Conservation (phyloP, 2,888 invertebrate genomes). For the Harpalus rubripes region DNA sequence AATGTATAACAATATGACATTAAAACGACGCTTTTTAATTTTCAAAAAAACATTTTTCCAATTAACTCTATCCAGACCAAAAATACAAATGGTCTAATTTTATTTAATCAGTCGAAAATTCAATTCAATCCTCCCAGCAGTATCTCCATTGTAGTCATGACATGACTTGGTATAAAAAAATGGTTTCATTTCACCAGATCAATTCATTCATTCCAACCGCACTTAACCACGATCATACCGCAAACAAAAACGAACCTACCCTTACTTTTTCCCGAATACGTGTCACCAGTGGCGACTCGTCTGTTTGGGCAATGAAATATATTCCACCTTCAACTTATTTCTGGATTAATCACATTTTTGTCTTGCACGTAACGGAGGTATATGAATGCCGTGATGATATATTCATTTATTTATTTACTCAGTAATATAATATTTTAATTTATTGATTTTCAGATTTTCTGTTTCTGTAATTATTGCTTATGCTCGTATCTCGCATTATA, state of each 20-base stretch:
- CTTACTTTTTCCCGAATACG: constrained; percentile 16
- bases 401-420: no score
- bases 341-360: neutral
- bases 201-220: constrained; percentile 32
- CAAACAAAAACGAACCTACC: constrained; percentile 36
- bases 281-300: neutral
- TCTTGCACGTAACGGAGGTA: no score
- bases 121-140: neutral
- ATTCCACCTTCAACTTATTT: neutral
- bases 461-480: no score
- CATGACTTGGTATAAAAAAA: constrained; percentile 5
- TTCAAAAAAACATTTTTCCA: neutral
- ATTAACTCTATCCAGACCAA: neutral
- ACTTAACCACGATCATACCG: constrained; percentile 41
- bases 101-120: neutral
- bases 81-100: neutral
- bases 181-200: constrained; percentile 35
- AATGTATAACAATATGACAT: neutral
- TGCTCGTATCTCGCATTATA: no score
- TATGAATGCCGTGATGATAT: no score
- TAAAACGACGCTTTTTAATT: no score
- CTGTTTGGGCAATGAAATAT: neutral
- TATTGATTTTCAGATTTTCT: no score
- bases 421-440: no score
- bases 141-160: neutral